Conservation (phyloP, 2,888 invertebrate species). For the Rhynchonema sp. region DNA sequence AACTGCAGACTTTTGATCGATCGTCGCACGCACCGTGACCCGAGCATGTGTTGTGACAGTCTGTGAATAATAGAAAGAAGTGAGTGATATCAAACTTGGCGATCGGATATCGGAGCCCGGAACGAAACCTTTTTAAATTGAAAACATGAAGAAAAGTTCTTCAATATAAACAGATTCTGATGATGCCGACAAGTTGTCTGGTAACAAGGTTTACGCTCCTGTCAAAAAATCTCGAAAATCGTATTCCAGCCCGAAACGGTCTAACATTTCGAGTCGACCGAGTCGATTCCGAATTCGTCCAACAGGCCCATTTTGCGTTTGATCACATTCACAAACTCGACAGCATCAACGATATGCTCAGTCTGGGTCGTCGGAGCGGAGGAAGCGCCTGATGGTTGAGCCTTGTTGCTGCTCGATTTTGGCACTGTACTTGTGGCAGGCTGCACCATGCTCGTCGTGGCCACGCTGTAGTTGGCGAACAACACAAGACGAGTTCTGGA, state of each 20-base stretch:
- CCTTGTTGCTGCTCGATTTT: too few species aligned
- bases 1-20: not conserved
- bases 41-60: not conserved
- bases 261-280: not conserved
- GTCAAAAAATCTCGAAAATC: not conserved
- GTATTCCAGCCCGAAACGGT: not conserved
- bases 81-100: too few species aligned
- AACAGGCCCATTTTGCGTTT: not conserved
- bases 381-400: too few species aligned
- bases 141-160: too few species aligned
- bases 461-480: not conserved
- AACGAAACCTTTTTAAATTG: too few species aligned
- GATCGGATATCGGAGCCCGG: too few species aligned
- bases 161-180: not conserved
- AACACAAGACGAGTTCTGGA: not conserved
- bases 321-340: not conserved
- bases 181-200: not conserved
- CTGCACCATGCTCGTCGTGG: not conserved
- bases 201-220: not conserved
- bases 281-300: not conserved
- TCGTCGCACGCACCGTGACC: not conserved
- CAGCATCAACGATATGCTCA: not conserved
- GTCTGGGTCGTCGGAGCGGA: too few species aligned
- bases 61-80: not conserved
- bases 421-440: not conserved